Evolutionary conservation across 2,888 invertebrate species (phyloP).

Genomic region (Automeris io): DNA sequence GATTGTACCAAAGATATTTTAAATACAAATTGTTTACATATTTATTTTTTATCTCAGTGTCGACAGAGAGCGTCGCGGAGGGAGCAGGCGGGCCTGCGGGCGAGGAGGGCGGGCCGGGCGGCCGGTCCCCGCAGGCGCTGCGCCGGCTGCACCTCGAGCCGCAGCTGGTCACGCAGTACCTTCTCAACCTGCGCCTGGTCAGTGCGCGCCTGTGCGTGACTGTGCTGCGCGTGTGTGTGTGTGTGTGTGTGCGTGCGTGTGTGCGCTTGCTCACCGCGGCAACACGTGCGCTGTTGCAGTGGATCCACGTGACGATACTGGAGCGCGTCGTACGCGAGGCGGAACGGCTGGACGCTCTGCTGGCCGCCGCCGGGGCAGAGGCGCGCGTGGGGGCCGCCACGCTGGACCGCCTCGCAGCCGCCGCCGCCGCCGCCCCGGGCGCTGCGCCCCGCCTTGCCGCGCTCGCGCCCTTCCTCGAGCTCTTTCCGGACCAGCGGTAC

Average conservation of each 20-base stretch:
- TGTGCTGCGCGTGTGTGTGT: background rate
- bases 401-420: conserved; percentile 34
- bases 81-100: too few relatives aligned
- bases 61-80: background rate
- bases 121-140: conserved; percentile 55
- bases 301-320: conserved; percentile 80
- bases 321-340: conserved; percentile 71
- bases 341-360: conserved; percentile 80
- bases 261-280: background rate
- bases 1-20: too few relatives aligned
- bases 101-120: conserved; percentile 10
- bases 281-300: too few relatives aligned
- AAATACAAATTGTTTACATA: too few relatives aligned
- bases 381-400: conserved; percentile 36
- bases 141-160: conserved; percentile 80
- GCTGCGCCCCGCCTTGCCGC: conserved; percentile 39
- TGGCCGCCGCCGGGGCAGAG: conserved; percentile 66
- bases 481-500: conserved; percentile 91
- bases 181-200: conserved; percentile 82
- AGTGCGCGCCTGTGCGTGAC: conserved; percentile 22
- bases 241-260: background rate
- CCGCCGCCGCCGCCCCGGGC: conserved; percentile 40
- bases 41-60: too few relatives aligned
- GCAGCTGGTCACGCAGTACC: conserved; percentile 84
- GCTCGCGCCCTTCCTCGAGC: conserved; percentile 87